These are phyloP conservation scores for human DNA, from an alignment of 2,113 vertebrate genomes.

Conservation along the genomic window DNA sequence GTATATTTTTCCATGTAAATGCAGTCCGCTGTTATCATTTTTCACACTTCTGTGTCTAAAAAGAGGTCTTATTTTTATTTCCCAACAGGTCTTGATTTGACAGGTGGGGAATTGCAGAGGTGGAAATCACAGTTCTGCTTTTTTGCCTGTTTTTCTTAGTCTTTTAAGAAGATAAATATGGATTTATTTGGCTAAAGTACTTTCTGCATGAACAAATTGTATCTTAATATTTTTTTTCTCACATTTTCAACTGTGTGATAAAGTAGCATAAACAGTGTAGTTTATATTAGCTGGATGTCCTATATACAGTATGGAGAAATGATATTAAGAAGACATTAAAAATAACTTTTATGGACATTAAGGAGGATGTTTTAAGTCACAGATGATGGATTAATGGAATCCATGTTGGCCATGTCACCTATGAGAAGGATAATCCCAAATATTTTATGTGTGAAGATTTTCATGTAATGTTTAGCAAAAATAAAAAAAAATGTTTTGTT, in stretches of 20 bases:
- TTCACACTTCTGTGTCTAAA: neutral
- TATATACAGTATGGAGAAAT: neutral
- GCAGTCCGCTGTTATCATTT: neutral
- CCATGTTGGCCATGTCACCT: neutral
- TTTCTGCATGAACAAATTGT: neutral
- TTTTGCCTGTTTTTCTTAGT: neutral
- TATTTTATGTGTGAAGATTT: neutral
- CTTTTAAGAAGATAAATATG: neutral
- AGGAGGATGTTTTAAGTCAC: neutral
- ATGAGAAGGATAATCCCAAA: neutral
- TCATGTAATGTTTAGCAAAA: neutral
- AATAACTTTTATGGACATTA: neutral
- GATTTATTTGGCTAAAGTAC: neutral
- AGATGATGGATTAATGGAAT: neutral
- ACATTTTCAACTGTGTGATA: neutral
- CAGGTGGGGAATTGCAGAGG: too few species aligned
- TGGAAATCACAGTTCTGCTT: neutral
- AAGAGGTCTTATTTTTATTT: slow-evolving; percentile 14
- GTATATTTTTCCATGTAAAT: slow-evolving; percentile 22
- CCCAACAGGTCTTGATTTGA: neutral
- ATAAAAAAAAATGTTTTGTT: neutral
- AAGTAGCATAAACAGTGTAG: neutral
- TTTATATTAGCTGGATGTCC: neutral
- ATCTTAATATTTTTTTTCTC: slow-evolving; percentile 27
- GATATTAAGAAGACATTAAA: neutral